A percentile compares a stretch with the other conserved stretches of the same genome.
phyloP scores from a whole-genome alignment of 1,140 invertebrate genomes.

The Drosophila nannoptera region DNA sequence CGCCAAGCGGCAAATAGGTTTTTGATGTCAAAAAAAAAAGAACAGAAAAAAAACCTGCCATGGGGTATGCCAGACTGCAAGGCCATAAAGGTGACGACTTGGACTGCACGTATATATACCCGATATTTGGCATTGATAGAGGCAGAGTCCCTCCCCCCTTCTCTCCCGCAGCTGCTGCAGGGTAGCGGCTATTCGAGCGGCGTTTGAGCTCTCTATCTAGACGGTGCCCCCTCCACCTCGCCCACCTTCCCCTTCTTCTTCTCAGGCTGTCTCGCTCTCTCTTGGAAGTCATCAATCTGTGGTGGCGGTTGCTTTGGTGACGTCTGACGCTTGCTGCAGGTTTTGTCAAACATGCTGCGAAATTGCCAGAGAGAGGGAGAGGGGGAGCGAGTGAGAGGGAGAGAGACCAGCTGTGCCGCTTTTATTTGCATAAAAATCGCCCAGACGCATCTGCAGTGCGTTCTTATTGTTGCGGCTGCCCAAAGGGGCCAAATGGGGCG shows the following conservation, averaged over 20 bases:
- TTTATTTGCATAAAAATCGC: conserved; percentile 67
- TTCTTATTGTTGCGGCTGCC: conserved; percentile 39
- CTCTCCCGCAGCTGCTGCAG: background rate
- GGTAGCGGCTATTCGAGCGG: background rate
- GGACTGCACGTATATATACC: too few species aligned
- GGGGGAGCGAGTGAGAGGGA: background rate
- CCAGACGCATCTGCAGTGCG: conserved; percentile 42
- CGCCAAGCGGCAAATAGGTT: conserved; percentile 62
- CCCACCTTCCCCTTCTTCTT: too few species aligned
- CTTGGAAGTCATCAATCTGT: conserved; percentile 62
- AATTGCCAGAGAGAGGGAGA: background rate
- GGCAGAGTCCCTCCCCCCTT: too few species aligned
- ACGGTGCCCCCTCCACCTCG: too few species aligned
- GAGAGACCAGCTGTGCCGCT: too few species aligned
- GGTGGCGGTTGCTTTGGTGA: conserved; percentile 51
- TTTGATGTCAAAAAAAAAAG: conserved; percentile 46
- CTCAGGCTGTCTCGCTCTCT: background rate
- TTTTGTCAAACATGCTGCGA: conserved; percentile 64
- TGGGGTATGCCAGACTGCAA: background rate
- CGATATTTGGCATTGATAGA: too few species aligned
- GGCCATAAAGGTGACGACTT: background rate
- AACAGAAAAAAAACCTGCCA: background rate
- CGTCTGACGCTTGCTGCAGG: conserved; percentile 37
- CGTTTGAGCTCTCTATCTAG: background rate
- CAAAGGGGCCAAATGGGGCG: conserved; percentile 77